Evolutionary conservation across 1,140 invertebrate genomes (phyloP), one percentile per base, ranked within the genome.

Genomic region (Caenorhabditis latens): DNA sequence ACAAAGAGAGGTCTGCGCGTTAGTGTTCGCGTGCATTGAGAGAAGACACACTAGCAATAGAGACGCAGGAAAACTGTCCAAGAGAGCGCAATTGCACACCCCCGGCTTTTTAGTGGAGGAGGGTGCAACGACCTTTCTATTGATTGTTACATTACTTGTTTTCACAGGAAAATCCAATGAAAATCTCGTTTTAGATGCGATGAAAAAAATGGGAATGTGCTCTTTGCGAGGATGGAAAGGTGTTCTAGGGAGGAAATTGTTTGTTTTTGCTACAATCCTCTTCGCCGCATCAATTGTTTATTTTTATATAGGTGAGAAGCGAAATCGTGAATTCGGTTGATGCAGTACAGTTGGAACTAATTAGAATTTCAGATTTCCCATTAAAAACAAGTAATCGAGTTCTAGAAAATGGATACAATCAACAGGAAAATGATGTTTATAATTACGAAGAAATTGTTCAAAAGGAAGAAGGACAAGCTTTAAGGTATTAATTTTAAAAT

Each of bases 301-400:
- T 84, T 87, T 63, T 84, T 42, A 48, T 83, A 46, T 61, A 84
- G 84, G 58, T 65, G 58, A 65, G 50, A 75, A 55, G 57, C 82
- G 57, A 85, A 84, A 75, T 75, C 65, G 87, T 57, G 32, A 85
- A 85, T 5, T 58, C 63, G 50, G 19, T 55, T 58, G 40, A 86
- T 43, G 46, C 61, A n/a, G 55, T 57, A 32, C 2, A 2, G 32
- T 32, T 32, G 1, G 82, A 63, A 50, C 48, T 32, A 16, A 11
- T 6, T 43, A 46, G 19, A 3, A 16, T 55, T 40, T 21, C 65
- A 71, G 67, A 63, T 75, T n/a, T 83, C 87, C 87, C 46, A 14
- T 43, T 57, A 16, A 87, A 82, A 42, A 32, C 57, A n/a, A 50
- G 6, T 9, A 75, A 13, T 5, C 9, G 21, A 63, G n/a, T 42